Base-by-base conservation (phyloP, 2,797 vertebrate species). In the Anguilla pacifica region DNA sequence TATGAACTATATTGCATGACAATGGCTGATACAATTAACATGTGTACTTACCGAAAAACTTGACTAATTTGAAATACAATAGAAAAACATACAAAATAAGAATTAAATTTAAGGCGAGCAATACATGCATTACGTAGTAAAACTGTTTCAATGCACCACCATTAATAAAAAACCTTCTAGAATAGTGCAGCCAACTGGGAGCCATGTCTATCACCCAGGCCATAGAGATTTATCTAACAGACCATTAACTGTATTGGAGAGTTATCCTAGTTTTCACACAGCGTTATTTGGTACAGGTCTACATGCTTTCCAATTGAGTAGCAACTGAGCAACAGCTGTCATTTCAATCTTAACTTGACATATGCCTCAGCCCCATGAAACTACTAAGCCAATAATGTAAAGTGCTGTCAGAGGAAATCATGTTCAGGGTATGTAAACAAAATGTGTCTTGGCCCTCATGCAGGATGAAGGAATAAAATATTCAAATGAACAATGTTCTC, bases 351-450 rank as follows among this genome's bases (percentile, higher is more conserved):
- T 46, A 19, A 28, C 31, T 64, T 55, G 17, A 57, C 10, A 85
- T 35, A 57, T 59, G 17, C 3, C 67, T 19, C 84, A 43, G 84
- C 84, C 84, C 43, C 59, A 22, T 85, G 57, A 28, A 43, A 85
- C 35, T n/a, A 67, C 22, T 49, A 61, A n/a, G 59, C 57, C 43
- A 61, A 59, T 55, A 85, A 67, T 39, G 43, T 61, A 67, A 67
- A 67, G 84, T n/a, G 57, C 59, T 46, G 55, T 85, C 84, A 67
- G 55, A 85, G 57, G 53, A 67, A 85, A 39, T 84, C 51, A 84
- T 84, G 53, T 17, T 7, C 51, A 55, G 28, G 31, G 51, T 57
- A 31, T 13, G 35, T 17, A 67, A 35, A 85, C 28, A 28, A 28
- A 59, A 35, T 59, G 55, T 25, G 6, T 19, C 17, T 46, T 28